Evolutionary conservation across 2,797 vertebrate species (phyloP).

Genomic region (Botia almorhae): DNA sequence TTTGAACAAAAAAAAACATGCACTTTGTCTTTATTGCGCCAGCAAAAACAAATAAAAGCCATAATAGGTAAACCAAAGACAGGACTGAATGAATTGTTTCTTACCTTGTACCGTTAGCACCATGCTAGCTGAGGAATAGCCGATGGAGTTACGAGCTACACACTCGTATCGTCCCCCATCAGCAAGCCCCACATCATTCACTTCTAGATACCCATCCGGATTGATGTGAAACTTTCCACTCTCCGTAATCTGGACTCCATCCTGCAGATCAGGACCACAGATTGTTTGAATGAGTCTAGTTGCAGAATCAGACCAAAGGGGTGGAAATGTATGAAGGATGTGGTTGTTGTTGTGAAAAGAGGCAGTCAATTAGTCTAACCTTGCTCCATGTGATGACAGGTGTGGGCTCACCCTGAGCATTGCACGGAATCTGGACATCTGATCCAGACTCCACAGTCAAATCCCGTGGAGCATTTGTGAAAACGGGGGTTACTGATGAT

Average conservation of each 20-base stretch:
- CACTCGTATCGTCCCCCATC: slow-evolving; percentile 95
- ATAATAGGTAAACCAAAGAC: neutral
- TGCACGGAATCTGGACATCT: slow-evolving; percentile 93
- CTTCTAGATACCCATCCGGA: slow-evolving; percentile 90
- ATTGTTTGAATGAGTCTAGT: slow-evolving; percentile 1
- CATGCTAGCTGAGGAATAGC: slow-evolving; percentile 90
- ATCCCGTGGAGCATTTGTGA: slow-evolving; percentile 92
- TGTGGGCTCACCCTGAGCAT: slow-evolving; percentile 92
- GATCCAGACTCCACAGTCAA: slow-evolving; percentile 92
- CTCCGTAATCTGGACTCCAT: slow-evolving; percentile 96
- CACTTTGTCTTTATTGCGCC: neutral
- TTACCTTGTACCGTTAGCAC: slow-evolving; percentile 93
- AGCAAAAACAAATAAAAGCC: neutral
- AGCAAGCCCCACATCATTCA: slow-evolving; percentile 89
- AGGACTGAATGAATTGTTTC: slow-evolving; percentile 31
- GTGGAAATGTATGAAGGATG: slow-evolving; percentile 2
- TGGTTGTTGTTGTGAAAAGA: slow-evolving; percentile 3
- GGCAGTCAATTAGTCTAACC: slow-evolving; percentile 74
- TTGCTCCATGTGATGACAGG: slow-evolving; percentile 98
- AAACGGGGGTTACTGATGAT: slow-evolving; percentile 94
- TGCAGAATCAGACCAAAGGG: neutral
- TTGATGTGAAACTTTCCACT: slow-evolving; percentile 97
- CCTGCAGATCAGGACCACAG: slow-evolving; percentile 73
- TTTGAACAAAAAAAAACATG: too few species aligned
- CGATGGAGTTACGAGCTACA: slow-evolving; percentile 92